Base-by-base conservation (phyloP, 1,140 invertebrate species). In the Lutraria rhynchaena region DNA sequence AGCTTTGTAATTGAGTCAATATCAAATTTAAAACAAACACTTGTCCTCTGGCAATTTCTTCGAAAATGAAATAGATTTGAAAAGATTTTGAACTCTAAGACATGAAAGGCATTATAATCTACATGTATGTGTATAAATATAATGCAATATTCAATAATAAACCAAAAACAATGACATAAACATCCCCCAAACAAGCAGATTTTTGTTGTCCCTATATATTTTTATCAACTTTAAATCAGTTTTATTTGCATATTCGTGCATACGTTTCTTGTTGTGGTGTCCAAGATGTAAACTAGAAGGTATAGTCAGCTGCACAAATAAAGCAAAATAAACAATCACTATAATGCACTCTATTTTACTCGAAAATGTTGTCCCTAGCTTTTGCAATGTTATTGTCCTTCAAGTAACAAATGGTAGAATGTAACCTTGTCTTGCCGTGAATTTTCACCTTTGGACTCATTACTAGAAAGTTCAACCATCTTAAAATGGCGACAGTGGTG, bases 371-470 rank as follows among this genome's bases (percentile, higher is more conserved):
- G 53, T 55, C 53, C 53, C 53, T 55, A 55, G 24, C 53, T 55
- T 55, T 22, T 55, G 53, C 7, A 7, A 15, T n/a, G 17, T 55
- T 11, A 15, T n/a, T n/a, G n/a, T n/a, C n/a, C n/a, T n/a, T n/a
- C n/a, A n/a, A n/a, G n/a, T n/a, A n/a, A n/a, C n/a, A n/a, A n/a
- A n/a, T n/a, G n/a, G n/a, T n/a, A n/a, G n/a, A n/a, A 55, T 55
- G 22, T 55, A 55, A 55, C 7, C 7, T n/a, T 11, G 17, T 5
- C 22, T 55, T 55, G 17, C 7, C 53, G 17, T 15, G 17, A n/a
- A 55, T n/a, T n/a, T 55, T 55, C 24, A 55, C 24, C 53, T 55
- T 55, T 55, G 53, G 53, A 55, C 53, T 55, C 53, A n/a, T 55
- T 22, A 55, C 17, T n/a, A 15, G 53, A n/a, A 55, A 24, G 22